Evolutionary conservation across 2,113 vertebrate species (phyloP).

Genomic region (Probosciger aterrimus): DNA sequence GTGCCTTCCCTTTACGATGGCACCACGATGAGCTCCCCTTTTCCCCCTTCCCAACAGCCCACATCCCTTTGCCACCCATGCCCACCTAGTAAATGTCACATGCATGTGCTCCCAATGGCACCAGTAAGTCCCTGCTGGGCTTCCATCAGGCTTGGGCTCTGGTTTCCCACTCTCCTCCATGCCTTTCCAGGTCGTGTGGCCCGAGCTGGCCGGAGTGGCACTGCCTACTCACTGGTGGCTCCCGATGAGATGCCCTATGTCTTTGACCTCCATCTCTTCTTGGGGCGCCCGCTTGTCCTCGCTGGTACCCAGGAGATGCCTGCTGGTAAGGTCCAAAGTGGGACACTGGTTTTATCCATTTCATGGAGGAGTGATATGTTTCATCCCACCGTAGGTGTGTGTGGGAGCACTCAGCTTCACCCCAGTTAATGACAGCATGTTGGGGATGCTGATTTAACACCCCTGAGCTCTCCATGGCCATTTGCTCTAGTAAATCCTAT

Average conservation of each 20-base stretch:
- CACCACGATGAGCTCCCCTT: not conserved
- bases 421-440: not conserved
- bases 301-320: slow-evolving; percentile 67
- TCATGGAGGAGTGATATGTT: not conserved
- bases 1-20: not conserved
- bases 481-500: not conserved
- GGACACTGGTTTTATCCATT: not conserved
- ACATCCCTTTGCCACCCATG: not conserved
- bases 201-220: slow-evolving; percentile 88
- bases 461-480: rapidly evolving
- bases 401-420: too few species aligned
- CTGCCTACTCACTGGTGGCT: slow-evolving; percentile 88
- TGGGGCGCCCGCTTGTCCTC: slow-evolving; percentile 80
- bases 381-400: too few species aligned
- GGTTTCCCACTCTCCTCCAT: not conserved
- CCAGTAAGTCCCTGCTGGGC: not conserved
- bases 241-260: slow-evolving; percentile 87
- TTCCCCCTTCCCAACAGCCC: not conserved
- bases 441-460: rapidly evolving
- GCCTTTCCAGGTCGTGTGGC: slow-evolving; percentile 86
- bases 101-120: not conserved
- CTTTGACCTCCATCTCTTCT: slow-evolving; percentile 92
- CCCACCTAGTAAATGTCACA: rapidly evolving
- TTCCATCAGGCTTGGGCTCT: not conserved
- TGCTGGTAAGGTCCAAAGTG: slow-evolving; percentile 67